These are phyloP conservation scores for Julus scandinavius DNA, from an alignment of 2,888 invertebrate species.

Conservation along the genomic window DNA sequence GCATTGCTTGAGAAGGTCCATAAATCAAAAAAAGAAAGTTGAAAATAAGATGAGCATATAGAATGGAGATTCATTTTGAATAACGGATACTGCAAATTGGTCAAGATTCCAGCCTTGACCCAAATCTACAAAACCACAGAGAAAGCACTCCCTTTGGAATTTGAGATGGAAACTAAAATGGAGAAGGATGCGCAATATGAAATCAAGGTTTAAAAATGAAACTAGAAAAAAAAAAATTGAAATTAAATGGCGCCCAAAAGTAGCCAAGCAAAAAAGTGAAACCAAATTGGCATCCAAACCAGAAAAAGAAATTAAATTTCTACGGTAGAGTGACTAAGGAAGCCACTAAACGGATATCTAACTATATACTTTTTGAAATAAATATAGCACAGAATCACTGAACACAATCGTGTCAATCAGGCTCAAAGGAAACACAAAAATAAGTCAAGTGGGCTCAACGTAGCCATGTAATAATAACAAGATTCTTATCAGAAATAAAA, in stretches of 20 bases:
- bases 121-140: neutral
- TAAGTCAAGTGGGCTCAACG: too few relatives aligned
- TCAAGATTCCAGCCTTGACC: slow-evolving; percentile 5
- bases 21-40: neutral
- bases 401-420: too few relatives aligned
- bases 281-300: neutral
- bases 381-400: too few relatives aligned
- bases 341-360: neutral
- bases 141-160: neutral
- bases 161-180: neutral
- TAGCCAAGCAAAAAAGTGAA: neutral
- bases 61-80: neutral
- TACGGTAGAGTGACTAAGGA: neutral
- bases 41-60: too few relatives aligned
- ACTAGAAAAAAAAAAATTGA: neutral
- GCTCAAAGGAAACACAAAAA: too few relatives aligned
- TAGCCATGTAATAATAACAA: too few relatives aligned
- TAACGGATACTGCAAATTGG: neutral
- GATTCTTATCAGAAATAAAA: too few relatives aligned
- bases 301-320: neutral
- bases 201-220: neutral
- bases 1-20: neutral
- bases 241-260: neutral
- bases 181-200: neutral
- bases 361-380: too few relatives aligned